phyloP scores from a whole-genome alignment of 2,113 vertebrate species.

The Synchiropus splendidus region DNA sequence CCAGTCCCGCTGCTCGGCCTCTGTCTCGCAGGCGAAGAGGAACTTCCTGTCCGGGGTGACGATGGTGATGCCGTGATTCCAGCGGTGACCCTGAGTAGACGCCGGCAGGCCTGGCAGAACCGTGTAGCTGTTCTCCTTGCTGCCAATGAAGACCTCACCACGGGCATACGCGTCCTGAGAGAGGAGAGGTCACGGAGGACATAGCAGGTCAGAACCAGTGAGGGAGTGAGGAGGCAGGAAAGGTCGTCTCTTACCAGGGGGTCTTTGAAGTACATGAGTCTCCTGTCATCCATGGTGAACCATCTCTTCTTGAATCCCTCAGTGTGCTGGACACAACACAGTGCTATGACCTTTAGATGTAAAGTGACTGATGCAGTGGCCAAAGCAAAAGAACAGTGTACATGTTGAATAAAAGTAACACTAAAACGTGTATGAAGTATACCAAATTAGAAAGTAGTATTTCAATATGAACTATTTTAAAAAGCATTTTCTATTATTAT shows the following conservation, averaged over 20 bases:
- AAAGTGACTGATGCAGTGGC: too few species aligned
- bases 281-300: conserved; percentile 93
- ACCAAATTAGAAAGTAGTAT: too few species aligned
- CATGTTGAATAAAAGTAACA: too few species aligned
- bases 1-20: conserved; percentile 84
- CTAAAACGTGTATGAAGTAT: too few species aligned
- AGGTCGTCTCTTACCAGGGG: conserved; percentile 75
- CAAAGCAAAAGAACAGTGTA: too few species aligned
- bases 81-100: conserved; percentile 83
- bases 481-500: too few species aligned
- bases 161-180: conserved; percentile 87
- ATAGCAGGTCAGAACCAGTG: neutral
- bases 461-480: too few species aligned
- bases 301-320: conserved; percentile 95
- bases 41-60: conserved; percentile 92
- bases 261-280: conserved; percentile 97
- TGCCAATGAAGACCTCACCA: conserved; percentile 95
- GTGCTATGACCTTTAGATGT: too few species aligned
- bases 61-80: conserved; percentile 91
- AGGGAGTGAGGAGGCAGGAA: neutral
- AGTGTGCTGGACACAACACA: conserved; percentile 71
- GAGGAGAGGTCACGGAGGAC: neutral
- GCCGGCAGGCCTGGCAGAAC: conserved; percentile 81
- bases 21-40: conserved; percentile 88
- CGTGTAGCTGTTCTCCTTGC: conserved; percentile 89